These are phyloP conservation scores for Mellivora capensis DNA, from an alignment of 2,113 vertebrate species.

Conservation along the genomic window DNA sequence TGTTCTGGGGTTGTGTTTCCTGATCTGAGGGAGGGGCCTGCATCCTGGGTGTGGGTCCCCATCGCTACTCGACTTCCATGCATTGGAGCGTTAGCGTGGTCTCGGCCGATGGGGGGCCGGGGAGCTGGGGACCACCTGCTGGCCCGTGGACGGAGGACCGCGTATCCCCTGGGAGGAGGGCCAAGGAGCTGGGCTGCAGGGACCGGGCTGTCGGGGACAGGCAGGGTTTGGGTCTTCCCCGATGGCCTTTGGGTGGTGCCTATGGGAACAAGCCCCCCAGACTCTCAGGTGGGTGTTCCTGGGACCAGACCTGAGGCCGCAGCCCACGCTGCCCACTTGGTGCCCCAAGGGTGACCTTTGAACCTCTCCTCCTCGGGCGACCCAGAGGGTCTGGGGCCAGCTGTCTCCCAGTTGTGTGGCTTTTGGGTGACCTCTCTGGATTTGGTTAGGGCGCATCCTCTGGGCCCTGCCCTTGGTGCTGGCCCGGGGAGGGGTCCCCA, in stretches of 20 bases:
- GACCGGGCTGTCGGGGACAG: not conserved
- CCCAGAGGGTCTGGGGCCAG: not conserved
- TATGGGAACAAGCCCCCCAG: not conserved
- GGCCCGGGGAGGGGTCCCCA: not conserved
- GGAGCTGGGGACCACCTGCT: not conserved
- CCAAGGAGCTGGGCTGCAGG: not conserved
- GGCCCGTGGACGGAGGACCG: rapidly evolving
- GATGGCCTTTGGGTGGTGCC: not conserved
- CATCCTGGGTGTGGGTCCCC: rapidly evolving
- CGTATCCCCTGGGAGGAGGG: rapidly evolving
- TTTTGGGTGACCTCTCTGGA: not conserved
- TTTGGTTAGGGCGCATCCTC: rapidly evolving
- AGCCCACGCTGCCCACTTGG: not conserved
- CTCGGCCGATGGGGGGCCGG: rapidly evolving
- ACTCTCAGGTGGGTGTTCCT: not conserved
- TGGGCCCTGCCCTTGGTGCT: not conserved
- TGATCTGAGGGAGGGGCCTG: not conserved
- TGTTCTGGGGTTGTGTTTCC: not conserved
- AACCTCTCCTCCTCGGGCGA: not conserved
- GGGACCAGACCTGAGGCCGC: not conserved
- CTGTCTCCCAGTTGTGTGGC: not conserved
- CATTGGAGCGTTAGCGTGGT: not conserved
- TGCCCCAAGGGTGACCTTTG: not conserved
- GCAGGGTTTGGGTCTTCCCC: not conserved
- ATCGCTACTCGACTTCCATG: rapidly evolving